These are phyloP conservation scores for Troides oblongomaculatus DNA, from an alignment of 2,888 invertebrate genomes.

Conservation along the genomic window DNA sequence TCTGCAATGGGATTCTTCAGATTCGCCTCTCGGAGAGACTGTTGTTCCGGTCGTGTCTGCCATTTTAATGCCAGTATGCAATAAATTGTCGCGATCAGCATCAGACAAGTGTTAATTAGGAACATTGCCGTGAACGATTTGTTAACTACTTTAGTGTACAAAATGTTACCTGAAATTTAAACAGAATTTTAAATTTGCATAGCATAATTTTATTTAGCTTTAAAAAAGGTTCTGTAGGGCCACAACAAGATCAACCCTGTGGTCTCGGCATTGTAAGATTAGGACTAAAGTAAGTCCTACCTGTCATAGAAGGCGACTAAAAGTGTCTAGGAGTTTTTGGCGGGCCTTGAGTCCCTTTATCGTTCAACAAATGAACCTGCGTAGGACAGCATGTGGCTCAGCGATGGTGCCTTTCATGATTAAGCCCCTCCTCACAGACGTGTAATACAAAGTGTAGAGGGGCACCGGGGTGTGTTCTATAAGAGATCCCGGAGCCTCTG, in stretches of 20 bases:
- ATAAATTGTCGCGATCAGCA: slow-evolving; percentile 83
- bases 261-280: too few relatives aligned
- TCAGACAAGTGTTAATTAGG: slow-evolving; percentile 82
- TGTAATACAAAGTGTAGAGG: too few relatives aligned
- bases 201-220: background rate
- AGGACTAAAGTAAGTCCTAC: too few relatives aligned
- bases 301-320: too few relatives aligned
- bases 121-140: slow-evolving; percentile 87
- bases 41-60: slow-evolving; percentile 84
- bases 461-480: too few relatives aligned
- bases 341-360: too few relatives aligned
- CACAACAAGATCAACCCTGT: background rate
- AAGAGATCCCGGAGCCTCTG: too few relatives aligned
- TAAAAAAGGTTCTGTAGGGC: background rate
- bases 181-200: background rate
- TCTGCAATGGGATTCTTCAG: slow-evolving; percentile 82
- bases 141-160: slow-evolving; percentile 82
- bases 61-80: slow-evolving; percentile 83
- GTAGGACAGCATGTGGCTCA: too few relatives aligned
- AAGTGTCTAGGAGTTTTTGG: too few relatives aligned
- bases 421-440: too few relatives aligned
- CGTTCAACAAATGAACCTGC: too few relatives aligned
- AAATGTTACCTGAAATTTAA: slow-evolving; percentile 79
- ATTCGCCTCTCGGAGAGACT: slow-evolving; percentile 79
- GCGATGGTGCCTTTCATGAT: too few relatives aligned